Conservation (phyloP, 2,113 vertebrate species). For the Brachyistius frenatus region DNA sequence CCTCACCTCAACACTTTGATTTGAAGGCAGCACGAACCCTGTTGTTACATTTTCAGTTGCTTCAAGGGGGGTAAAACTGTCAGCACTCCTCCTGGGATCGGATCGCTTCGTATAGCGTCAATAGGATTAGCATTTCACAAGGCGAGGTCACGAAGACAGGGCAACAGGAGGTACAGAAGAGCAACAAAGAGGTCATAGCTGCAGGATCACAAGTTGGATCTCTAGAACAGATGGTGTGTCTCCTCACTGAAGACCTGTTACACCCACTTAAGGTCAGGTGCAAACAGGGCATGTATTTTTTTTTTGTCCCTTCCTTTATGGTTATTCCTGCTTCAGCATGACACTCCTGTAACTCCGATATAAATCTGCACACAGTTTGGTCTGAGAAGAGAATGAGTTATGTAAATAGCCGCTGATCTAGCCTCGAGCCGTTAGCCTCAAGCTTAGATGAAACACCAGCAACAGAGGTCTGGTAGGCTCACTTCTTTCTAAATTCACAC, state of each 20-base stretch:
- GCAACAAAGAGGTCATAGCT: neutral
- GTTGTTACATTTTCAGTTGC: too few relatives aligned
- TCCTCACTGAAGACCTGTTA: neutral
- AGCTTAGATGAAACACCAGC: too few relatives aligned
- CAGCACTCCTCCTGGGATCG: neutral
- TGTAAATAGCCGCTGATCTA: neutral
- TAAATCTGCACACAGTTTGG: neutral
- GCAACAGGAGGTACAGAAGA: neutral
- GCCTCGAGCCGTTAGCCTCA: too few relatives aligned
- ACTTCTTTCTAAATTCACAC: neutral
- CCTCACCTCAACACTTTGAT: too few relatives aligned
- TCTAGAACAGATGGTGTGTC: slow-evolving; percentile 6
- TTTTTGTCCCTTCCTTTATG: neutral
- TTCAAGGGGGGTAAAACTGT: neutral
- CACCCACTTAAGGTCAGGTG: neutral
- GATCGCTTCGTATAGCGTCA: neutral
- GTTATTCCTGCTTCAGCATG: neutral
- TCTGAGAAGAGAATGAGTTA: neutral
- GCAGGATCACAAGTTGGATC: slow-evolving; percentile 11
- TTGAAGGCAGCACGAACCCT: too few relatives aligned
- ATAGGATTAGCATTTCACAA: slow-evolving; percentile 21
- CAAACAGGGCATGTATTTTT: neutral
- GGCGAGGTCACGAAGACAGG: slow-evolving; percentile 3
- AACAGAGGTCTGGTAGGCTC: too few relatives aligned
- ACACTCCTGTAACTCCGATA: neutral